phyloP scores from a whole-genome alignment of 1,140 invertebrate species.

The Drosophila lowei region DNA sequence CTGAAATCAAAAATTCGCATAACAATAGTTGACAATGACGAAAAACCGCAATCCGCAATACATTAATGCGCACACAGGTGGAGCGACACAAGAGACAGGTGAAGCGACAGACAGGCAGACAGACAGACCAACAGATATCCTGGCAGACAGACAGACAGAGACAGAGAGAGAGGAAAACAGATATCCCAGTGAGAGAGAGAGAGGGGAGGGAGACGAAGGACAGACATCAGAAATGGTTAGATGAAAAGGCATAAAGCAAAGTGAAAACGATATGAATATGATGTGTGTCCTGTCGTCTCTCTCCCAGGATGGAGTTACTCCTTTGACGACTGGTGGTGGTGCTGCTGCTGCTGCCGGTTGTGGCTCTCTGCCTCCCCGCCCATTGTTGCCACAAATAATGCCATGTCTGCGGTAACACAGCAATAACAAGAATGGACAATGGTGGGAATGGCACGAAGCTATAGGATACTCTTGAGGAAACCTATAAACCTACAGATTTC shows the following conservation, averaged over 20 bases:
- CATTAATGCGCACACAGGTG: conserved; percentile 40
- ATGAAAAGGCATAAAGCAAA: conserved; percentile 56
- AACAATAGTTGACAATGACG: conserved; percentile 66
- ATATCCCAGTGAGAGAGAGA: background rate
- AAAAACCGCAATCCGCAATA: conserved; percentile 51
- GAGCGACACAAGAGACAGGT: conserved; percentile 5
- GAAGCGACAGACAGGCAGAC: background rate
- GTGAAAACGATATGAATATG: conserved; percentile 37
- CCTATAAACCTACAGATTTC: too few species aligned
- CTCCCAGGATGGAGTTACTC: background rate
- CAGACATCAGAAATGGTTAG: conserved; percentile 30
- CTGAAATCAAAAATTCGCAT: conserved; percentile 55
- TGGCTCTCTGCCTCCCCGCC: conserved; percentile 14
- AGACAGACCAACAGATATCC: too few species aligned
- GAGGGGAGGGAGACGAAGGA: conserved; percentile 8
- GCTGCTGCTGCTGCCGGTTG: conserved; percentile 18
- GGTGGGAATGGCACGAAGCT: too few species aligned
- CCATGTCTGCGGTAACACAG: conserved; percentile 54
- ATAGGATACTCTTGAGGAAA: too few species aligned
- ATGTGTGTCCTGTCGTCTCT: background rate
- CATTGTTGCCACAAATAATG: conserved; percentile 31
- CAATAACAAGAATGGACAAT: conserved; percentile 8
- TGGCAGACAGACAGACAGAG: background rate
- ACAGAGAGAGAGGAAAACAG: too few species aligned
- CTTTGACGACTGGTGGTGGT: conserved; percentile 1